Base-by-base conservation (phyloP, 2,797 vertebrate species). In the Xiphorhynchus erythropygius region DNA sequence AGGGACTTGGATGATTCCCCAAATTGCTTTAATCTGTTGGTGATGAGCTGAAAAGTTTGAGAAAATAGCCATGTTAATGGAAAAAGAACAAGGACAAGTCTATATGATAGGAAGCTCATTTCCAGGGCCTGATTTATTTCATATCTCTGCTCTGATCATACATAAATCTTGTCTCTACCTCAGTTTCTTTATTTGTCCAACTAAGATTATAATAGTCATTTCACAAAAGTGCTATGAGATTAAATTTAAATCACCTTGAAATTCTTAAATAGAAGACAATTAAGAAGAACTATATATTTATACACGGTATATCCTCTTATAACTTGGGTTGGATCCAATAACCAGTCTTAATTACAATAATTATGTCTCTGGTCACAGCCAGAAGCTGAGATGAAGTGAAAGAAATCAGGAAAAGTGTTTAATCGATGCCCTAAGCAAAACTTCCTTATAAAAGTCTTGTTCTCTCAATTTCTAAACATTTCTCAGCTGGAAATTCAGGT, bases 1-100 rank as follows among this genome's bases (percentile, higher is more conserved):
- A 80, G 86, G 74, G 68, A 71, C 87, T 96, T 96, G 95, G 93
- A 96, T 85, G 89, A 63, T 74, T 94, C 95, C 90, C 93, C 96
- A 96, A 76, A 94, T 91, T 80, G 46, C 74, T 91, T 82, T 94
- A 96, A 96, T 96, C 92, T 96, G 85, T 94, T 97, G 90, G 93
- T 97, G 89, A 96, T 96, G 94, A 96, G 91, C 93, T 95, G 74
- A 91, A 88, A 96, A 96, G 44, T 92, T 97, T 93, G 83, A 94
- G 85, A 94, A 93, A 96, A 95, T 94, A 90, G 67, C 44, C 49
- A 50, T 77, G 77, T 28, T 96, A 96, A 96, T 95, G 80, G 91
- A 93, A 95, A 87, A 93, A 96, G 94, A 95, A 94, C 92, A 94
- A 94, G 91, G 91, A 90, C 87, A 90, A 96, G 95, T 91, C 93